Evolutionary conservation across 2,113 vertebrate species (phyloP).

Genomic region (Solenodon paradoxus): DNA sequence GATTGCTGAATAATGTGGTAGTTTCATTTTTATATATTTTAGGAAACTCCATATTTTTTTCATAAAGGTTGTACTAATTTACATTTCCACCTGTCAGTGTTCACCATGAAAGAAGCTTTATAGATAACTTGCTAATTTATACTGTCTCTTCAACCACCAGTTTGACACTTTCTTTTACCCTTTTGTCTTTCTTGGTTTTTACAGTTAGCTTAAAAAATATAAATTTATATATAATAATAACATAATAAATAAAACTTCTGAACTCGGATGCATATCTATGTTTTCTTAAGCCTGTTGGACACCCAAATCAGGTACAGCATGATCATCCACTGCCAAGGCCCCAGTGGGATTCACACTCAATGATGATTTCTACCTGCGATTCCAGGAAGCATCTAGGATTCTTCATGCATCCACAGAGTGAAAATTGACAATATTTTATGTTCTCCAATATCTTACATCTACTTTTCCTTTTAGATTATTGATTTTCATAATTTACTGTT

Average conservation of each 20-base stretch:
- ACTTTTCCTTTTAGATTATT: background rate
- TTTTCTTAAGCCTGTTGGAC: background rate
- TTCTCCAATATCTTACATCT: background rate
- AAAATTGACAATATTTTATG: background rate
- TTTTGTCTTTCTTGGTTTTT: background rate
- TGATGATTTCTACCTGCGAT: background rate
- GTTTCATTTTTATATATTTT: too few relatives aligned
- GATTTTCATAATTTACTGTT: conserved; percentile 12
- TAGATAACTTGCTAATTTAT: too few relatives aligned
- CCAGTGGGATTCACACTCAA: background rate
- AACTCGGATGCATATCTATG: background rate
- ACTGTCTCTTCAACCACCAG: background rate
- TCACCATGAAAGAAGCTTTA: background rate
- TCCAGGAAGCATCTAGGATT: background rate
- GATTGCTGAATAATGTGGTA: too few relatives aligned
- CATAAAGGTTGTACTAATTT: too few relatives aligned
- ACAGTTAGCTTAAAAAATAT: background rate
- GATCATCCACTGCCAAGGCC: background rate
- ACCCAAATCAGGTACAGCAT: background rate
- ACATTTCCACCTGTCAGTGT: background rate
- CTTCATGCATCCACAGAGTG: background rate
- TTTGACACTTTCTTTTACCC: background rate
- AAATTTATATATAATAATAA: too few relatives aligned
- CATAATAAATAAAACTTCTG: background rate
- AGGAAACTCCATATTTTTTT: too few relatives aligned